Base-by-base conservation (phyloP, 1,140 invertebrate species). In the Phocides pigmalion region DNA sequence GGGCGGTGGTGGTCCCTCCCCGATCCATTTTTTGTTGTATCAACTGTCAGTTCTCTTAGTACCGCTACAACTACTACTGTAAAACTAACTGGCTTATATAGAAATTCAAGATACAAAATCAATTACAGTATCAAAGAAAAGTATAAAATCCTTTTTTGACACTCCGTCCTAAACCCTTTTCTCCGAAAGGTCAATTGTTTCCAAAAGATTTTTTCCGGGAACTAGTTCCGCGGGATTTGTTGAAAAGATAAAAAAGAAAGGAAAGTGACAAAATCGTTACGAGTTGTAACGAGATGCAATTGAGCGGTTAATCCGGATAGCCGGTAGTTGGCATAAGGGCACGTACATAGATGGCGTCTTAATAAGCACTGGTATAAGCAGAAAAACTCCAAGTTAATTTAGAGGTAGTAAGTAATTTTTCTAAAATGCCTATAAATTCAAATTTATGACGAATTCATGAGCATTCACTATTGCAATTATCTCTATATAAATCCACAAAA, bases 181-280 rank as follows among this genome's bases (percentile, higher is more conserved):
- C 16, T 12, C 2, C 5, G 19, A 46, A 46, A 22, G 19, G 42
- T 46, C 16, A 46, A 22, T 19, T 11, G 19, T 46, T 46, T 28
- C 11, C 9, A n/a, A 35, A 35, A 35, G 32, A 28, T 5, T 42
- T 56, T 42, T 28, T 9, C 53, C 17, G 39, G 39, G 11, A 44
- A 56, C 49, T 51, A 51, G 9, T 17, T 25, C 4, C 53, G 20
- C 32, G 54, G 41, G 41, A 46, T 37, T 53, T 39, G 47, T 56
- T 42, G 25, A 32, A 41, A 46, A 32, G 22, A 58, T 32, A 47
- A 59, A 28, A 46, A 32, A 12, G 54, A 53, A 37, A 44, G 56
- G 16, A 17, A 59, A 47, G 56, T 59, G 56, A 59, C 42, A 59
- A 47, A 59, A 59, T 59, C 44, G 56, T 59, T 59, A 59, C 41